Base-by-base conservation (phyloP, 2,888 invertebrate genomes). In the Taphrorychus bicolor region DNA sequence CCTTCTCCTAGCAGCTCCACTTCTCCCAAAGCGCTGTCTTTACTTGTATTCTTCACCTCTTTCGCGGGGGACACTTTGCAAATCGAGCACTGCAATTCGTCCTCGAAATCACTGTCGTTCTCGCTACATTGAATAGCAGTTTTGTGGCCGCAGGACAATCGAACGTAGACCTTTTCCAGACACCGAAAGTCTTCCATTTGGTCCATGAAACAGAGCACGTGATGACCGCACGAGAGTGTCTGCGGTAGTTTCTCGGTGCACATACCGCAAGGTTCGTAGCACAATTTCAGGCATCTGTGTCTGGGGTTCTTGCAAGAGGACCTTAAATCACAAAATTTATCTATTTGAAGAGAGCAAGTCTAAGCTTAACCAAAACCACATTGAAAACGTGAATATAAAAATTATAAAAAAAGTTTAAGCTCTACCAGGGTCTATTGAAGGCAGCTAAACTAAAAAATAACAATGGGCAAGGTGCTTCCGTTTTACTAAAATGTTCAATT, bases 241-340 rank as follows among this genome's bases (percentile, higher is more conserved):
- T 84, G 84, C 24, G 70, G 40, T 5, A 88, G 77, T 1, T 71
- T 71, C 0, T 81, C 80, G 22, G 59, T 74, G 75, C 89, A 88
- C 0, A 82, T 82, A 0, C 78, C 73, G 73, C 87, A 87, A 3
- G 76, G 71, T 18, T 78, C 72, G 19, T 77, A 81, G 74, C 90
- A 90, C 41, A 73, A 75, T 67, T 85, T 81, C 0, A 81, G 82
- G 70, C 88, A 88, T 1, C 75, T 74, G 74, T 89, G 89, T 2
- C 75, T 79, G 21, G 82, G 78, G 63, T 82, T 82, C 24, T 82
- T 83, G 72, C 85, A 89, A 0, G 84, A 71, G 7, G 82, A 74
- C 71, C 86, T 86, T 70, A 69, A 79, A n/a, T n/a, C n/a, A n/a
- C n/a, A n/a, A n/a, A n/a, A n/a, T n/a, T n/a, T n/a, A n/a, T n/a